Evolutionary conservation across 2,113 vertebrate genomes (phyloP), one percentile per base, ranked within the genome.

Genomic region (Chamaea fasciata): DNA sequence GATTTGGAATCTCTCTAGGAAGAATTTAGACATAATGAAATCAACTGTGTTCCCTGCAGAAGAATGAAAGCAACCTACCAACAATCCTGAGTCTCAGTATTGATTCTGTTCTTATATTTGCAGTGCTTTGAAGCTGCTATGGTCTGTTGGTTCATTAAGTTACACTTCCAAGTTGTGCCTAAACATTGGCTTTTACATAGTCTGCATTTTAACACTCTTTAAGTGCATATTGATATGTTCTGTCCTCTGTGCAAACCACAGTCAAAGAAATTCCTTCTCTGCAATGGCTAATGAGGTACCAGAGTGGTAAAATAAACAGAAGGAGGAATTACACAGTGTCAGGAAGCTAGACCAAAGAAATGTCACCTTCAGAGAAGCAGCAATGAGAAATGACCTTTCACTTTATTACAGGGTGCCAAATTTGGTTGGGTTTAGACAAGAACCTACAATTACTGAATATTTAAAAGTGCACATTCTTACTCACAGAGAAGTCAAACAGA

Each of bases 251-350:
- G 76, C 46, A 95, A 97, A 81, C 87, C 83, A 83, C 94, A 96
- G 49, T 91, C 84, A 96, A 94, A 91, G 78, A 81, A 83, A 94
- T 83, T 68, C 78, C 52, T 71, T 94, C 92, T 92, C 47, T 91
- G 69, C 88, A 88, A 42, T 77, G 60, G 68, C 83, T 97, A 87
- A 92, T 95, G 93, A 93, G 79, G 63, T 84, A 83, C 60, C 53
- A 75, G 47, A 77, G 31, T 77, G 83, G 90, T 83, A 95, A 96
- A 92, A 90, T 88, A 96, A 94, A 94, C 94, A 96, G 92, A 83
- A 63, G 74, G 62, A 92, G 80, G 79, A 95, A 95, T 89, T 94
- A 55, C 52, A 91, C 23, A 65, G 84, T 88, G 79, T 90, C 92
- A 92, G 90, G 64, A 90, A 81, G 63, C 87, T 94, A 2, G 0